Base-by-base conservation (phyloP, 2,113 vertebrate species). In the Myocastor coypus region DNA sequence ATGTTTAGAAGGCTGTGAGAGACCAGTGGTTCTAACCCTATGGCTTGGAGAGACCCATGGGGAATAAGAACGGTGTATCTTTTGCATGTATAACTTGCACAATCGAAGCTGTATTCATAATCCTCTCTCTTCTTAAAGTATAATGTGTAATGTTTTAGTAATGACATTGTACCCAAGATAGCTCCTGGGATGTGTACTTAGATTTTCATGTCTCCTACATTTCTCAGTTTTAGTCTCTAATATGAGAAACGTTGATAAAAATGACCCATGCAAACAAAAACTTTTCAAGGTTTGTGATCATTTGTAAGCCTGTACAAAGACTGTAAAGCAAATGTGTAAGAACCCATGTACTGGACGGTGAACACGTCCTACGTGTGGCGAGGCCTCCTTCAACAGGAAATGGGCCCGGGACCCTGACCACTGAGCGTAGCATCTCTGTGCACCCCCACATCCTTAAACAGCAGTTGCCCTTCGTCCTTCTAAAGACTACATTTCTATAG, bases 21-120 rank as follows among this genome's bases (percentile, higher is more conserved):
- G 85, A 95, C 40, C 37, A 63, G 30, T 69, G 30, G 46, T 81
- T 96, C 91, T 91, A 83, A 94, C n/a, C 71, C 28, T 86, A 28
- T 83, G 80, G 40, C 89, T 91, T 88, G 32, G 52, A n/a, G 75
- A 46, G 34, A 37, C 6, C 22, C 28, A 52, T n/a, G 32, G 57
- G 14, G 28, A 24, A 32, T 32, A 52, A 9, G 26, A 20, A 80
- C 3, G 52, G 46, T 52, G 5, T 16, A 52, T 80, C 77, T 57
- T 81, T 93, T 46, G 75, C 0, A 5, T 57, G 34, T 7, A 59
- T 68, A 6, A 66, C 73, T 42, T 63, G 7, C 73, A 89, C 83
- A 82, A 30, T 84, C 86, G 83, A 50, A 80, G 85, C 28, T 52
- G 40, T 89, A 73, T 83, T 80, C 4, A 20, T 83, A 68, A 55